These are phyloP conservation scores for Tupaia tana DNA, from an alignment of 2,113 vertebrate genomes.

Conservation along the genomic window DNA sequence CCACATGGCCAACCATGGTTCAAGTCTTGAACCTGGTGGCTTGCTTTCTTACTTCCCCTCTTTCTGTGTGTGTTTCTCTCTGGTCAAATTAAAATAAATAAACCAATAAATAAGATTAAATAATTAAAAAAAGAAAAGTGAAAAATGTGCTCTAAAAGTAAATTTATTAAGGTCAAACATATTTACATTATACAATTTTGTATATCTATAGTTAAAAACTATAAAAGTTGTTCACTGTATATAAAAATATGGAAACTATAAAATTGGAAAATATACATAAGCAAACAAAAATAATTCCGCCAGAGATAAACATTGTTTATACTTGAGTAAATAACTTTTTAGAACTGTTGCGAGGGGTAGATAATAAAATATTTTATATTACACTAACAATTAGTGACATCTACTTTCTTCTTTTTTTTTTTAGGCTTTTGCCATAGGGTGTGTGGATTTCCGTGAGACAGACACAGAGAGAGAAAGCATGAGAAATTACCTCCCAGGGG, in stretches of 20 bases:
- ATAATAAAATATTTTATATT: neutral
- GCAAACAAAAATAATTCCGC: neutral
- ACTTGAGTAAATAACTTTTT: neutral
- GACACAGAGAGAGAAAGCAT: too few relatives aligned
- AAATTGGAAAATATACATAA: conserved; percentile 1
- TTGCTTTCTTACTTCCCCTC: too few relatives aligned
- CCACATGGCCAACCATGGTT: too few relatives aligned
- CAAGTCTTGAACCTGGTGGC: too few relatives aligned
- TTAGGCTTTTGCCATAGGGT: too few relatives aligned
- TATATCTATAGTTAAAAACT: neutral
- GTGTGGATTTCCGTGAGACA: too few relatives aligned
- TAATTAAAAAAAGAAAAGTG: neutral
- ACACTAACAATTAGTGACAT: neutral
- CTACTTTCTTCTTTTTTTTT: too few relatives aligned
- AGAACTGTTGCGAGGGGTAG: neutral
- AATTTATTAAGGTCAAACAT: neutral
- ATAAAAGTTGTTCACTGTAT: neutral
- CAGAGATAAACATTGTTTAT: neutral
- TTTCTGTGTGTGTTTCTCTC: too few relatives aligned
- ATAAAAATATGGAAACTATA: neutral
- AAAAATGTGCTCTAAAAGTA: conserved; percentile 8
- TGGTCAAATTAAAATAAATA: too few relatives aligned
- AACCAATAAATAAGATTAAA: too few relatives aligned
- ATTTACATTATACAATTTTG: neutral
- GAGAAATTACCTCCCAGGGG: too few relatives aligned